A percentile compares a stretch with the other conserved stretches of the same genome.
Conservation (phyloP, 2,113 vertebrate species). For the Melanerpes formicivorus region DNA sequence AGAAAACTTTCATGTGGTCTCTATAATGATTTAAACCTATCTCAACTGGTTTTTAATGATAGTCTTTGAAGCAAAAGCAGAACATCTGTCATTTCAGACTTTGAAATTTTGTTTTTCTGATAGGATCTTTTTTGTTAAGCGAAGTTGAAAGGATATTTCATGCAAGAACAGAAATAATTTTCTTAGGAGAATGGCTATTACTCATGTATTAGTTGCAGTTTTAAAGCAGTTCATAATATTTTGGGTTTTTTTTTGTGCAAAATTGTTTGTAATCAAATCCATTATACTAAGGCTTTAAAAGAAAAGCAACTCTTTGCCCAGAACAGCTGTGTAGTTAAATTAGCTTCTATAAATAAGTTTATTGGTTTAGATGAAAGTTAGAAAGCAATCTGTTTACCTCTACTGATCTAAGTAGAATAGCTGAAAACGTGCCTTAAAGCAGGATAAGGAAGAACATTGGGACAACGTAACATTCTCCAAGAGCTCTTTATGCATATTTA, state of each 20-base stretch:
- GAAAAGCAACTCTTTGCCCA: background rate
- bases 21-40: background rate
- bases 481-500: background rate
- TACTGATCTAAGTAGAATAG: background rate
- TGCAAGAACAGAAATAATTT: background rate
- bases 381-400: slow-evolving; percentile 31
- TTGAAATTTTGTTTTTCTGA: slow-evolving; percentile 2
- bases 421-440: slow-evolving; percentile 11
- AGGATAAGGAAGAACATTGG: background rate
- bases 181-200: background rate
- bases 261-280: slow-evolving; percentile 4
- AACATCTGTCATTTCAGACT: background rate
- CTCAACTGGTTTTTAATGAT: background rate
- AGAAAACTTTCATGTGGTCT: background rate
- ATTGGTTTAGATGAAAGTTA: slow-evolving; percentile 44
- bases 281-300: background rate
- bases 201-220: background rate
- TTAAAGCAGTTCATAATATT: background rate
- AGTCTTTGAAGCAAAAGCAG: background rate
- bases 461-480: background rate
- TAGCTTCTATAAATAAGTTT: slow-evolving; percentile 36
- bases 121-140: accelerated
- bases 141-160: background rate
- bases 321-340: background rate
- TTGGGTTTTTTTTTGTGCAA: background rate